phyloP scores from a whole-genome alignment of 64 coral and sea anemone species.

The Cladopsammia gracilis region DNA sequence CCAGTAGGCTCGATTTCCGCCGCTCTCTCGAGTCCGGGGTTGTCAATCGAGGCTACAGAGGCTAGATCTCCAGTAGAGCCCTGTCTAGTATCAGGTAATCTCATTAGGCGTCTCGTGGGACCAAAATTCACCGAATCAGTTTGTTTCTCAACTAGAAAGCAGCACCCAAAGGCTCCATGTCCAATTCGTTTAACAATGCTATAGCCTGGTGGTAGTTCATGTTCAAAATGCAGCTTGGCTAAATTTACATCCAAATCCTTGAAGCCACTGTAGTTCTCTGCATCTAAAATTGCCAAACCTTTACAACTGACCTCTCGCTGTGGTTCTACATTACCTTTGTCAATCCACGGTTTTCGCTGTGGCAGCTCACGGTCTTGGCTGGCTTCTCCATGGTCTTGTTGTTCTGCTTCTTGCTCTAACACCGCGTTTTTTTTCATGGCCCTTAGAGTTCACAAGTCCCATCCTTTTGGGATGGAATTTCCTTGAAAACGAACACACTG shows the following conservation, averaged over 20 bases:
- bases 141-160: slow-evolving; percentile 10
- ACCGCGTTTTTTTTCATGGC: no score
- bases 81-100: no score
- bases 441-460: no score
- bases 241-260: slow-evolving; percentile 29
- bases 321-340: not conserved
- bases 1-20: no score
- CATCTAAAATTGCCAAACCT: slow-evolving; percentile 3
- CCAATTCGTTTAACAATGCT: not conserved
- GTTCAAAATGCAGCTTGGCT: slow-evolving; percentile 14
- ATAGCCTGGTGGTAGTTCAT: slow-evolving; percentile 16
- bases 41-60: not conserved
- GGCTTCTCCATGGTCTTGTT: no score
- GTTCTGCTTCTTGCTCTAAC: no score
- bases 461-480: no score
- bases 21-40: not conserved
- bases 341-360: not conserved
- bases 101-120: no score
- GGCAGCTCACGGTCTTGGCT: no score
- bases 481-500: no score
- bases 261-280: slow-evolving; percentile 7
- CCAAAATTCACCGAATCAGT: not conserved
- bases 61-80: no score
- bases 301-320: not conserved
- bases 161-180: slow-evolving; percentile 17